phyloP scores from a whole-genome alignment of 30 jellyfish, hydroid and myxozoan genomes.

The Turritopsis rubra region DNA sequence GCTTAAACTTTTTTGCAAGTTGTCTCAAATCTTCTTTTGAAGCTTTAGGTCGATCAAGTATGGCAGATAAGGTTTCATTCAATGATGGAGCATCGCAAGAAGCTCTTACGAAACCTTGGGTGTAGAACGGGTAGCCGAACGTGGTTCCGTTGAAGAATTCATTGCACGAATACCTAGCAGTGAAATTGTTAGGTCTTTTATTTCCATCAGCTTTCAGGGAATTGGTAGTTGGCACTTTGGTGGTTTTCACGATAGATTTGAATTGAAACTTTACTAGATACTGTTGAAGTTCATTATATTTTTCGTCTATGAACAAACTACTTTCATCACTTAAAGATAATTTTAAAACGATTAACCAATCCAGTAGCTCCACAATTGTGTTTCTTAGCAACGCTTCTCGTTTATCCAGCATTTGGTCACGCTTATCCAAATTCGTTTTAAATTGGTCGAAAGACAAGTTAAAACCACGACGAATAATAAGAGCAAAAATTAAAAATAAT shows the following conservation, averaged over 20 bases:
- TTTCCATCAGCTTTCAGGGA: neutral
- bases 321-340: neutral
- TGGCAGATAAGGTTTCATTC: slow-evolving; percentile 37
- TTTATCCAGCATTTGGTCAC: neutral
- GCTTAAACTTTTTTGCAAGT: neutral
- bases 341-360: neutral
- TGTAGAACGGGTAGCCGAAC: slow-evolving; percentile 55
- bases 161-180: slow-evolving; percentile 27
- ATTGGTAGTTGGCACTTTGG: too few relatives aligned
- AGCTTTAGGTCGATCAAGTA: slow-evolving; percentile 25
- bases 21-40: neutral
- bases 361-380: neutral
- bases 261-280: neutral
- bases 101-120: slow-evolving; percentile 39
- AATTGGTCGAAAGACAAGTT: neutral
- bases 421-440: neutral
- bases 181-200: neutral
- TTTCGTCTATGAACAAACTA: neutral
- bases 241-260: neutral
- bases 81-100: slow-evolving; percentile 42
- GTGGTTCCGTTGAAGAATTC: slow-evolving; percentile 43
- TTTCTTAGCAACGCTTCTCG: neutral
- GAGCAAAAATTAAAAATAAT: neutral
- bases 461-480: neutral
- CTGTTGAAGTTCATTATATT: slow-evolving; percentile 6